phyloP scores from a whole-genome alignment of 2,797 vertebrate species.

The Enoplosus armatus region DNA sequence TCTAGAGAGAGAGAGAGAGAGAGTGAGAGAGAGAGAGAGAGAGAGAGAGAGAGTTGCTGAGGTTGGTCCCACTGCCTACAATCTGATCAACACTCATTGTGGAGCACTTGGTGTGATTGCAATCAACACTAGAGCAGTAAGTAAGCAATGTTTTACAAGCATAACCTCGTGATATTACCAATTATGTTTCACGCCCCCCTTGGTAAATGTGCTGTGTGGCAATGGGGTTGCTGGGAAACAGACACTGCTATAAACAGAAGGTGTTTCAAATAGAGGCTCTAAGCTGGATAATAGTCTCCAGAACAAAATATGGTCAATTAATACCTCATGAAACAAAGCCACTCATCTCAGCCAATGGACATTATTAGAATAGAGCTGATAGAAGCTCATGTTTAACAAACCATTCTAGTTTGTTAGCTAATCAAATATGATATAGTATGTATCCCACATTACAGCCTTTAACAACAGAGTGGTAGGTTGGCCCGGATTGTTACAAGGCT shows the following conservation, averaged over 20 bases:
- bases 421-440: neutral
- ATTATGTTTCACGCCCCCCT: constrained; percentile 59
- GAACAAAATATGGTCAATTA: constrained; percentile 55
- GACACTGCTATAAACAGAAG: constrained; percentile 67
- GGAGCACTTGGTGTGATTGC: constrained; percentile 49
- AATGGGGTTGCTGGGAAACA: constrained; percentile 82
- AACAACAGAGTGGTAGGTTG: neutral
- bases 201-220: constrained; percentile 58
- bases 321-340: constrained; percentile 29
- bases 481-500: neutral
- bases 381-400: constrained; percentile 1
- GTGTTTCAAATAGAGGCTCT: constrained; percentile 49
- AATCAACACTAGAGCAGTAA: constrained; percentile 66
- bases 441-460: neutral
- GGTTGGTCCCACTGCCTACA: constrained; percentile 25
- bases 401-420: neutral
- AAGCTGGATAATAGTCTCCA: constrained; percentile 43
- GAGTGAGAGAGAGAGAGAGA: neutral
- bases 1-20: neutral
- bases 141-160: constrained; percentile 63
- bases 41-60: neutral
- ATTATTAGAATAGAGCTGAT: constrained; percentile 14
- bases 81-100: constrained; percentile 52
- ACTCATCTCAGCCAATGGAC: constrained; percentile 1
- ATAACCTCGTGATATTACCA: constrained; percentile 59